phyloP scores from a whole-genome alignment of 2,113 vertebrate species.

The Melanerpes aurifrons region DNA sequence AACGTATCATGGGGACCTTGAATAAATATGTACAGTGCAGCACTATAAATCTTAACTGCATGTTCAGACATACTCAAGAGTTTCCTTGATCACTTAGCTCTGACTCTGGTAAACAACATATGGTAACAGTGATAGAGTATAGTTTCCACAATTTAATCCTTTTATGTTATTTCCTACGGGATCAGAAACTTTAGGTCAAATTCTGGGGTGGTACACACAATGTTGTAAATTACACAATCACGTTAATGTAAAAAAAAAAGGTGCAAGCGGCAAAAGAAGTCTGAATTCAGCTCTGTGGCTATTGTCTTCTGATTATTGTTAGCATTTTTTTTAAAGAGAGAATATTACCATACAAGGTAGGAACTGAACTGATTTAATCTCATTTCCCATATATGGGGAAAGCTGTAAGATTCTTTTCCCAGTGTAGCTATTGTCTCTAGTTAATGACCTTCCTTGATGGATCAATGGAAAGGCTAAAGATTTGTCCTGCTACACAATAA shows the following conservation, averaged over 20 bases:
- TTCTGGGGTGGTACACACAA: neutral
- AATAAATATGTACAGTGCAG: neutral
- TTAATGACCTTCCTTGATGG: neutral
- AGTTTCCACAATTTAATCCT: conserved; percentile 14
- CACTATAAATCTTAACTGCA: conserved; percentile 19
- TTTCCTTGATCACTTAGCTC: conserved; percentile 45
- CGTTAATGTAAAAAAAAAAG: neutral
- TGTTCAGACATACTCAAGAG: neutral
- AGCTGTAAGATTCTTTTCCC: neutral
- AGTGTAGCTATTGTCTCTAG: neutral
- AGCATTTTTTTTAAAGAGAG: neutral
- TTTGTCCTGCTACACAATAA: neutral
- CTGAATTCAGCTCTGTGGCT: neutral
- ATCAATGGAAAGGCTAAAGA: neutral
- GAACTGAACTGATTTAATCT: neutral
- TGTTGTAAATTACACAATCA: neutral
- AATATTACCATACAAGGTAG: neutral
- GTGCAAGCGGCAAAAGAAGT: neutral
- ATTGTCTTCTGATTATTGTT: neutral
- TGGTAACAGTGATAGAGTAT: conserved; percentile 25
- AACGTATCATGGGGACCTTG: conserved; percentile 17
- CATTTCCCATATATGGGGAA: neutral
- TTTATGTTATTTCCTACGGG: conserved; percentile 24
- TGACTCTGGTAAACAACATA: conserved; percentile 56
- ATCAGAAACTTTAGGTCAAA: conserved; percentile 5